Conservation (phyloP, 2,797 vertebrate genomes). For the Gorsachius magnificus region DNA sequence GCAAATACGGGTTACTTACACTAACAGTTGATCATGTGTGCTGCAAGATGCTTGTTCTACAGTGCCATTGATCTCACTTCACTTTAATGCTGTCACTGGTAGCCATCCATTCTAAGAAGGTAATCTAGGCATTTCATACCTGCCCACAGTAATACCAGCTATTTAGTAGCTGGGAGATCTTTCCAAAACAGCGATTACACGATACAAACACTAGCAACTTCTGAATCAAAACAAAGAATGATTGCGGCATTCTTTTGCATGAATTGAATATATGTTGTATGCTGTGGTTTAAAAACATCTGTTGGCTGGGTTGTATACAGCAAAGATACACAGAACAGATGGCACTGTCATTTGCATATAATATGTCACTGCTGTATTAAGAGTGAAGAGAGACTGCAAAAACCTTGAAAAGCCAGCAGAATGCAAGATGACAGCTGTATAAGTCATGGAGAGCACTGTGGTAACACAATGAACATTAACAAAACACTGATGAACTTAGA, state of each 20-base stretch:
- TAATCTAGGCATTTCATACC: background rate
- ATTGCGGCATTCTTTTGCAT: background rate
- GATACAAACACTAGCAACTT: conserved; percentile 1
- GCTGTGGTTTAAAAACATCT: conserved; percentile 32
- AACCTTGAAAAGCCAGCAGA: background rate
- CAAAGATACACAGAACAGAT: conserved; percentile 30
- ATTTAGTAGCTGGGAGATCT: conserved; percentile 1
- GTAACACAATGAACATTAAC: background rate
- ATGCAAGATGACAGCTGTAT: background rate
- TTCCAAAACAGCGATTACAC: background rate
- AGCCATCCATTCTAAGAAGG: background rate
- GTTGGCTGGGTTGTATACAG: background rate
- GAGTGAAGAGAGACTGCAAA: background rate
- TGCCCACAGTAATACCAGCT: background rate
- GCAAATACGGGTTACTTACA: background rate
- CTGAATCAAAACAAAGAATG: conserved; percentile 50
- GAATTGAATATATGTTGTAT: background rate
- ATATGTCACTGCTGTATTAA: background rate
- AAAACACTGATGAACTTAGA: background rate
- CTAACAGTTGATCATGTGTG: background rate
- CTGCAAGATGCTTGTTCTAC: background rate
- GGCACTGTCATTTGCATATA: conserved; percentile 19
- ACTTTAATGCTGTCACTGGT: background rate
- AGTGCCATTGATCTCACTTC: background rate
- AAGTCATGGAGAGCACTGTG: background rate